Evolutionary conservation across 2,113 vertebrate species (phyloP), one percentile per base, ranked within the genome.

Genomic region (Embiotoca jacksoni): DNA sequence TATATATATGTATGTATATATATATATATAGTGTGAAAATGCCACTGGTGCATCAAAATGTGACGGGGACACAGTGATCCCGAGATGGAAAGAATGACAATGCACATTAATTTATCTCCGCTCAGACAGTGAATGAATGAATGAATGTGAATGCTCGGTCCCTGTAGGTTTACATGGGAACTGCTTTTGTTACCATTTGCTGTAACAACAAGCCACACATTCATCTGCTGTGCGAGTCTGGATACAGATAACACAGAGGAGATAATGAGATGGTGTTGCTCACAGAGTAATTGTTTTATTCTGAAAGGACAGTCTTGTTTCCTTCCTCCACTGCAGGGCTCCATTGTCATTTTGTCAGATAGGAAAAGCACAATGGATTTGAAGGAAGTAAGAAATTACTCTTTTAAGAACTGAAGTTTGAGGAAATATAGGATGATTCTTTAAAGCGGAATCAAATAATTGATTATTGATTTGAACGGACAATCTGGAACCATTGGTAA

Each of bases 161-260:
- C 16, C 35, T 46, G 37, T 15, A 61, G 65, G 23, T 72, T 68
- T 72, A 47, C 53, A 52, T 7, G 39, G 52, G 52, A 56, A 66
- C 61, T 62, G 64, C 52, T 78, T 75, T 66, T 58, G 49, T 71
- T 86, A 35, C 46, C 36, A 41, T 54, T 74, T 63, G 30, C 46
- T 50, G 44, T 13, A 53, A 50, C 66, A 74, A 53, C 44, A 72
- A 61, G 68, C 59, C 49, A 61, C 62, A 81, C 46, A 82, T 84
- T 23, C 15, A 75, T 65, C 59, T 49, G 71, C 64, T 75, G 79
- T 23, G 53, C 65, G 65, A 36, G 9, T 69, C 36, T 66, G 3
- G 5, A 49, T 49, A 2, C 63, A 55, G 60, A 77, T 59, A 52
- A 46, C 55, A 67, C 46, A 15, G 23, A 52, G 50, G 47, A 63